These are phyloP conservation scores for Agrotis segetum DNA, from an alignment of 2,888 invertebrate genomes.

Conservation along the genomic window DNA sequence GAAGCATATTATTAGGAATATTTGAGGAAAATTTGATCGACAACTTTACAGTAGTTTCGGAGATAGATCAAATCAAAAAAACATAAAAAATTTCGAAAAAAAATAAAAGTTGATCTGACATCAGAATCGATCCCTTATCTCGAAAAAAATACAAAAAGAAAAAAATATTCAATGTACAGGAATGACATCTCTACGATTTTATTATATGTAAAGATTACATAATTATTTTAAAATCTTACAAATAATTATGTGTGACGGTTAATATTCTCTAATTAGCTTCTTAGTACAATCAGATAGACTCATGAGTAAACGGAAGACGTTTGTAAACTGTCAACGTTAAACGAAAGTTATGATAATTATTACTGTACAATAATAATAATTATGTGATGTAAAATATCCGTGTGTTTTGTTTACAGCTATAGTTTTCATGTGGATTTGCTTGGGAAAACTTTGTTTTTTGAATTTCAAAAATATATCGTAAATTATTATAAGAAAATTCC, in stretches of 20 bases:
- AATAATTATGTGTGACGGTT: constrained; percentile 27
- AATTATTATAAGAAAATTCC: too few relatives aligned
- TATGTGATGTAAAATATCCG: constrained; percentile 83
- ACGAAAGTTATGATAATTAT: constrained; percentile 72
- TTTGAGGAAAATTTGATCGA: too few relatives aligned
- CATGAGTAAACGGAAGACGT: constrained; percentile 59
- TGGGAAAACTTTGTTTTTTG: constrained; percentile 2
- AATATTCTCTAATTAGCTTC: constrained; percentile 45
- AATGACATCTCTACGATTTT: too few relatives aligned
- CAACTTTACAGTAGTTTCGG: too few relatives aligned
- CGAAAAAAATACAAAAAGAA: too few relatives aligned
- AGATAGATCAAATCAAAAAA: too few relatives aligned
- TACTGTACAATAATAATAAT: constrained; percentile 62
- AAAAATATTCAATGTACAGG: too few relatives aligned
- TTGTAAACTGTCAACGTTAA: constrained; percentile 70
- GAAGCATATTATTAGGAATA: too few relatives aligned
- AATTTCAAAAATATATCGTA: not conserved
- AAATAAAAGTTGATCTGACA: too few relatives aligned
- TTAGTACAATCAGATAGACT: constrained; percentile 50
- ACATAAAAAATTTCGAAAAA: too few relatives aligned
- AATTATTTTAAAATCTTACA: constrained; percentile 17
- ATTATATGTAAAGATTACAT: too few relatives aligned
- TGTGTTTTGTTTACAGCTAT: constrained; percentile 73
- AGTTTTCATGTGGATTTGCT: constrained; percentile 23
- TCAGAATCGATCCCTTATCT: too few relatives aligned